Evolutionary conservation across 2,797 vertebrate genomes (phyloP), one percentile per base, ranked within the genome.

Genomic region (Enteromius afrohamiltoni): DNA sequence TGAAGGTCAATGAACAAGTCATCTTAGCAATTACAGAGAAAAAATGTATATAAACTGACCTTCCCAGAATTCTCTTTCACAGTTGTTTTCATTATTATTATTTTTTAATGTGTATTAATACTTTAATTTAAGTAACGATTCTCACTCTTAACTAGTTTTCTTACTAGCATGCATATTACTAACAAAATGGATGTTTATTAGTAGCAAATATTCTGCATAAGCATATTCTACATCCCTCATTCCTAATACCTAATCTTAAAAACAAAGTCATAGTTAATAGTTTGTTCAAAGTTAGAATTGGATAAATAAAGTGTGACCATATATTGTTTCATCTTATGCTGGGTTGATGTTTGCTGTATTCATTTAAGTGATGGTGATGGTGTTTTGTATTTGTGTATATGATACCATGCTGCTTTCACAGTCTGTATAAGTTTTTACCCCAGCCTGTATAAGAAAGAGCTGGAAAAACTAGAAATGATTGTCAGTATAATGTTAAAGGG

Each of bases 351-450:
- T 10, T 23, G 11, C n/a, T 11, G 21, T 4, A 23, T 58, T 11
- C n/a, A 58, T 58, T 58, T 23, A 11, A 58, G 9, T 58, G 55
- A 42, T 42, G 40, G 23, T 60, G n/a, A 60, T 5, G 55, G 55
- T 53, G 49, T 60, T 60, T 58, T 58, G n/a, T 23, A n/a, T 58
- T 58, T 58, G 53, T 58, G 21, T 58, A 58, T n/a, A 58, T 58
- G n/a, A 58, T 23, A 58, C 3, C 1, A 10, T 23, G 53, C 53
- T n/a, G 55, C 53, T 58, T 58, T n/a, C 6, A 19, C 49, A 51
- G 17, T 51, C 19, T 58, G 55, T 23, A 1, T 58, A 23, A 10
- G 3, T 10, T 23, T 58, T 4, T 4, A 58, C 53, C 53, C 23
- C 21, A 58, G 10, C 4, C 23, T 23, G 55, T 58, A n/a, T 10